These are phyloP conservation scores for Porphyrio hochstetteri DNA, from an alignment of 2,113 vertebrate species.

Conservation along the genomic window DNA sequence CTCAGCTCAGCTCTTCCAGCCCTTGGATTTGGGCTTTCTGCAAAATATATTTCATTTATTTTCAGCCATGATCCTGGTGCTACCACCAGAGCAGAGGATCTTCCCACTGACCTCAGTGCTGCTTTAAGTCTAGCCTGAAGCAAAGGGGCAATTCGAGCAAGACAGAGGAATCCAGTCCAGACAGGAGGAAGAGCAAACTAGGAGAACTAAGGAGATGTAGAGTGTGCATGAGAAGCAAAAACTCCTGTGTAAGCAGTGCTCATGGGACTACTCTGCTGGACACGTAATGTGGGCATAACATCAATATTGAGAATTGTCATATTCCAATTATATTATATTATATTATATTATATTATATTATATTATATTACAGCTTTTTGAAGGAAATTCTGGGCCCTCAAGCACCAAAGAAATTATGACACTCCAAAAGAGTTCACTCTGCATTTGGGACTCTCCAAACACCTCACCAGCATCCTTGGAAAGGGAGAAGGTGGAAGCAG, in stretches of 20 bases:
- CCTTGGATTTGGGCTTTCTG: not conserved
- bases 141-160: not conserved
- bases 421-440: not conserved
- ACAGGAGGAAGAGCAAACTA: not conserved
- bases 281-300: not conserved
- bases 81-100: not conserved
- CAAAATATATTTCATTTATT: not conserved
- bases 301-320: not conserved
- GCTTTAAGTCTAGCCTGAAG: not conserved
- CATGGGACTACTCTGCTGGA: not conserved
- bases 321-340: no score
- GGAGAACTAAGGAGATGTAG: not conserved
- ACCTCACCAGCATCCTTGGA: not conserved
- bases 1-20: accelerated
- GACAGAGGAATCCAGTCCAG: not conserved
- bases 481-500: not conserved
- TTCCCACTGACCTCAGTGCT: not conserved
- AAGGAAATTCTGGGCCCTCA: not conserved
- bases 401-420: not conserved
- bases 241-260: accelerated
- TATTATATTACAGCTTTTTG: not conserved
- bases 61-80: not conserved
- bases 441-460: not conserved
- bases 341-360: no score
- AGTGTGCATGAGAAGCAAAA: not conserved